These are phyloP conservation scores for Leptoclinus maculatus DNA, from an alignment of 2,797 vertebrate species.

Conservation along the genomic window DNA sequence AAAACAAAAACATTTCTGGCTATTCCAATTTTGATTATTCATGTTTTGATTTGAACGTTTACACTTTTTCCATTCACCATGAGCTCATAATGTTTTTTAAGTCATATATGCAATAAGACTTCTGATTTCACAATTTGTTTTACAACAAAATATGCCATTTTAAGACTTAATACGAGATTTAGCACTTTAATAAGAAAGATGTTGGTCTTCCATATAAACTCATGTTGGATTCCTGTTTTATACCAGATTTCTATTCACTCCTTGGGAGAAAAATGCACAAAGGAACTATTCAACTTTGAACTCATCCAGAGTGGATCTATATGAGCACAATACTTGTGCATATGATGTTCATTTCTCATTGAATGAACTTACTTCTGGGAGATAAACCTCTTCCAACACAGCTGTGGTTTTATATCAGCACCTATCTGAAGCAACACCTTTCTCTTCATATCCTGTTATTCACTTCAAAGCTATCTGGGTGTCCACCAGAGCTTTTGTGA, in stretches of 20 bases:
- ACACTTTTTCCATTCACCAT: not conserved
- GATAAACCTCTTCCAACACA: slow-evolving; percentile 29
- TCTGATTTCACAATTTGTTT: not conserved
- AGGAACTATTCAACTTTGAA: slow-evolving; percentile 17
- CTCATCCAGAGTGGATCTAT: not conserved
- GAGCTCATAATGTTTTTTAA: not conserved
- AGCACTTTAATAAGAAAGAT: not conserved
- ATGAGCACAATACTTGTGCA: not conserved
- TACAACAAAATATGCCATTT: not conserved
- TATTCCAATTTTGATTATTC: not conserved
- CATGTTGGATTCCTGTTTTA: not conserved
- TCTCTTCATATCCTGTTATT: slow-evolving; percentile 44
- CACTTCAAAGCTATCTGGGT: slow-evolving; percentile 37
- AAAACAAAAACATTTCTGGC: not conserved
- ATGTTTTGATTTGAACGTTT: not conserved
- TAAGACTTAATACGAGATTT: slow-evolving; percentile 20
- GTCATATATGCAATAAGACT: not conserved
- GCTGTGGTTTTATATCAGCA: slow-evolving; percentile 34
- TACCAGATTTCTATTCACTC: not conserved
- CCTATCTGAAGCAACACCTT: slow-evolving; percentile 18
- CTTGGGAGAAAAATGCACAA: not conserved
- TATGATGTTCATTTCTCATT: slow-evolving; percentile 10
- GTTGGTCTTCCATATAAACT: slow-evolving; percentile 12
- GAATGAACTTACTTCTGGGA: not conserved
- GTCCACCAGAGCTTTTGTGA: slow-evolving; percentile 19